Base-by-base conservation (phyloP, 1,140 invertebrate genomes). In the Proctacanthus coquilletti region DNA sequence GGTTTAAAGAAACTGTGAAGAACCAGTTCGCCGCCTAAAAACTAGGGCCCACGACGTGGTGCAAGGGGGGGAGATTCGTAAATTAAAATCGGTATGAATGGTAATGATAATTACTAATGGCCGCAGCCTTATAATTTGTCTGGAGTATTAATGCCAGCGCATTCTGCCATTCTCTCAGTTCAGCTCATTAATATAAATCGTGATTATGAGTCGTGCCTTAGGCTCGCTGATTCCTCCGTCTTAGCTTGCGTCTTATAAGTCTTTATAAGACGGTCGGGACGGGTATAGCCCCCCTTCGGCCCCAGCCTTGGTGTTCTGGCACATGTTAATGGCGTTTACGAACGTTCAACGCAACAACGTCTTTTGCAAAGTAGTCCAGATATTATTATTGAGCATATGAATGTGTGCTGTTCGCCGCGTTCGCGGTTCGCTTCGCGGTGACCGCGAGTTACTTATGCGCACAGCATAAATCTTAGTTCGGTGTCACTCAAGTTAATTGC, bases 81-180 rank as follows among this genome's bases (percentile, higher is more conserved):
- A 27, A 27, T 27, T 27, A 27, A 27, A 27, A 27, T 27, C 23
- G 23, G 23, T 27, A 27, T 27, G 23, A 27, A 27, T 27, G 23
- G 23, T 27, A 27, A 27, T 27, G 23, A 27, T 27, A 27, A 27
- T 27, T 27, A 27, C 23, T 27, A 27, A 27, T 27, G 23, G 23
- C 23, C 23, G 23, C 13, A 27, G 23, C 23, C 23, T 27, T 27
- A 27, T 27, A 27, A 27, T 27, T 27, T 27, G 23, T 27, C 23
- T 27, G 8, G 13, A 27, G 23, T 27, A 27, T 27, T 27, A 27
- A 27, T 27, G 13, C 23, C 23, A 13, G 23, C 23, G 8, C 23
- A 8, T 27, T 27, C 23, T 27, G 23, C 13, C 8, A 27, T 8
- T 27, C 23, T 27, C 8, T 27, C 8, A 9, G 23, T 27, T 8